These are phyloP conservation scores for Cephonodes hylas DNA, from an alignment of 2,888 invertebrate species.

Conservation along the genomic window DNA sequence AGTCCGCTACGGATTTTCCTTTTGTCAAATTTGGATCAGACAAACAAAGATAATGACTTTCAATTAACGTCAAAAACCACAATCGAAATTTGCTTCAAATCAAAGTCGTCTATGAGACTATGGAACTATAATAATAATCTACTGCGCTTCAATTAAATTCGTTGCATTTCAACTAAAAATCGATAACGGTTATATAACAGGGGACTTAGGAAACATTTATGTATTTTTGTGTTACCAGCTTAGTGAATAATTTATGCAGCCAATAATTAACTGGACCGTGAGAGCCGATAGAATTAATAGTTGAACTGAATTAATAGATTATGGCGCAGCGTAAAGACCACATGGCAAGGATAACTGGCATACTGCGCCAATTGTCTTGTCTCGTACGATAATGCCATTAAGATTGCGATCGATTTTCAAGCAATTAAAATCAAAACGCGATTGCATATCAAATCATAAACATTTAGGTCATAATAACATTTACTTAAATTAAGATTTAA, in stretches of 20 bases:
- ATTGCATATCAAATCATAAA: neutral
- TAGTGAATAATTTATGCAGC: neutral
- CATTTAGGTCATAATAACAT: neutral
- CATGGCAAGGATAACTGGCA: constrained; percentile 7
- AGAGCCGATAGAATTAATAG: no score
- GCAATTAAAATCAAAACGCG: neutral
- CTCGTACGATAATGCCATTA: constrained; percentile 9
- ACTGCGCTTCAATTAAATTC: neutral
- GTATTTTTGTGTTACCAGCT: neutral
- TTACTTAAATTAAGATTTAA: neutral
- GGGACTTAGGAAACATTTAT: no score
- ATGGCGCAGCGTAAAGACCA: neutral
- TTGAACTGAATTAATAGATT: neutral
- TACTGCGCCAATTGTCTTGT: neutral
- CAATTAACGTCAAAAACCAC: no score
- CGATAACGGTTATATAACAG: neutral
- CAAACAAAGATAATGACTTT: no score
- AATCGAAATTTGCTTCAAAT: no score
- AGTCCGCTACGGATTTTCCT: no score
- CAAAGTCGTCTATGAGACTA: no score
- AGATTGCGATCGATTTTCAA: constrained; percentile 23
- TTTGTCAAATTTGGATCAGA: no score
- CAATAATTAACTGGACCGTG: constrained; percentile 1
- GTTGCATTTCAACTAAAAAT: neutral
- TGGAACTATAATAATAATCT: no score